Evolutionary conservation across 2,888 invertebrate genomes (phyloP), one percentile per base, ranked within the genome.

Genomic region (Plutella xylostella): DNA sequence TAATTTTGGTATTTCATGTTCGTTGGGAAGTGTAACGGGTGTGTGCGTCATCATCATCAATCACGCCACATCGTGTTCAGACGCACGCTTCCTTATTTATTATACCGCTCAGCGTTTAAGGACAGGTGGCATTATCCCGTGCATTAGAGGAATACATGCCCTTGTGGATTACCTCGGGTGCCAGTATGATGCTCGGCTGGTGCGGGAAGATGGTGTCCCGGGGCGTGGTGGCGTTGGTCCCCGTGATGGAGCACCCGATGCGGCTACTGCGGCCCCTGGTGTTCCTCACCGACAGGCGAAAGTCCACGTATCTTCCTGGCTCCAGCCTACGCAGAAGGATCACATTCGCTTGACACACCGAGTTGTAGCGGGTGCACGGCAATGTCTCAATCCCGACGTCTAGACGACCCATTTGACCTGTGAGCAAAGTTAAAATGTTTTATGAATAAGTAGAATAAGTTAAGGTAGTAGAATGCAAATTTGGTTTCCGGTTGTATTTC

Each of bases 291-390:
- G 88, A 86, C 49, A 88, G 83, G 51, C 90, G 87, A 74, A 93
- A 94, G 82, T 94, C 93, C 72, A 94, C 92, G 60, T 91, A 90
- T 49, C 93, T 88, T n/a, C 92, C 93, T 0, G 91, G 88, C 68
- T 92, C 92, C 57, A 96, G 77, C 51, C 90, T 85, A 57, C 90
- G 87, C 53, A 90, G 88, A 51, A 96, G 83, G 53, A 93, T 87
- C 56, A 96, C 90, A 73, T 95, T 94, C 46, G 94, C 94, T 72
- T 94, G 93, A 75, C 95, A 95, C 58, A 93, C 90, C 43, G 93
- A 93, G 82, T 94, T 93, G 79, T 93, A 92, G 54, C 91, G 87
- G 47, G 92, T 91, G 82, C 95, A 95, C 40, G 94, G 93, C 47
- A 95, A 86, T 55, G 91, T 89, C 66, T 93, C 92, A 52, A 94